These are phyloP conservation scores for Cyrtonyx montezumae DNA, from an alignment of 2,113 vertebrate genomes.

Conservation along the genomic window DNA sequence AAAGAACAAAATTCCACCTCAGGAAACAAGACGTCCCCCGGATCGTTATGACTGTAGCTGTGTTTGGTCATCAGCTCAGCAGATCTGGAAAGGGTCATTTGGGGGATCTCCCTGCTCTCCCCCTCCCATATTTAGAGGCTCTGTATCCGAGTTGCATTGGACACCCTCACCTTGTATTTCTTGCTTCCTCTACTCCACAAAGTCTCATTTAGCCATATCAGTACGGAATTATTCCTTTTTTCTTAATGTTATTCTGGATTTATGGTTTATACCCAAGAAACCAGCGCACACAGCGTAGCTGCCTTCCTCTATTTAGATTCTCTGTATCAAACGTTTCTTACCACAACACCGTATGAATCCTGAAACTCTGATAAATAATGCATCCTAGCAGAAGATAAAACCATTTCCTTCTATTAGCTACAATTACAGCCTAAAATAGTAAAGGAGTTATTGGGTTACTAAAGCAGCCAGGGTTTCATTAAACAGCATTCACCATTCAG, in stretches of 20 bases:
- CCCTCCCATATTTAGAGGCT: not conserved
- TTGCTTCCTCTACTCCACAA: not conserved
- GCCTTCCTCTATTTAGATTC: not conserved
- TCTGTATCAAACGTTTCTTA: not conserved
- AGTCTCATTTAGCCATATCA: not conserved
- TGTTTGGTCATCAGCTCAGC: not conserved
- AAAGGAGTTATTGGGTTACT: conserved; percentile 35
- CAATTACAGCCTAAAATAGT: conserved; percentile 61
- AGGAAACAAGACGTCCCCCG: not conserved
- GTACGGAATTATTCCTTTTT: not conserved
- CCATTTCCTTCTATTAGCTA: conserved; percentile 60
- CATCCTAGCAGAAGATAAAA: conserved; percentile 60
- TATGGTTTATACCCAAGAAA: not conserved
- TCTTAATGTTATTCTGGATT: not conserved
- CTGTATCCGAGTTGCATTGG: not conserved
- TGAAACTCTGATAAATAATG: conserved; percentile 52
- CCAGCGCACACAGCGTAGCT: accelerated
- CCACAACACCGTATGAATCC: not conserved
- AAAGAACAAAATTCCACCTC: not conserved
- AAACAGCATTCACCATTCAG: conserved; percentile 54
- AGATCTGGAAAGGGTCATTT: not conserved
- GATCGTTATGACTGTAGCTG: not conserved
- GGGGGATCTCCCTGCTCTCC: not conserved
- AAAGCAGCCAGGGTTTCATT: conserved; percentile 39
- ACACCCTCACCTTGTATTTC: not conserved